phyloP scores from a whole-genome alignment of 1,140 invertebrate species.

The Drosophila elegans region DNA sequence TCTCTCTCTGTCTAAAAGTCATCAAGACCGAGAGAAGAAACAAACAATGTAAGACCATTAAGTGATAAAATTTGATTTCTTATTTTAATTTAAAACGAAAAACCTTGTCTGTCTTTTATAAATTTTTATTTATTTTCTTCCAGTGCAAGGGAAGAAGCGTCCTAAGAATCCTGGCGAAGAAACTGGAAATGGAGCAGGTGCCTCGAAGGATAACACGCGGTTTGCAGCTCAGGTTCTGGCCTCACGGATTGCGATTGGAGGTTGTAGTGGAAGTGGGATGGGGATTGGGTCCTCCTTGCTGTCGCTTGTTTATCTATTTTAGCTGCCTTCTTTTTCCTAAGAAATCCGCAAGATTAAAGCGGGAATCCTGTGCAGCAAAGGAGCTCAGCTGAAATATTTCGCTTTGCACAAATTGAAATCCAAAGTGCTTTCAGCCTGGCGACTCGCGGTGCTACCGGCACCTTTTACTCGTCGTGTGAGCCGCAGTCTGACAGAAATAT shows the following conservation, averaged over 20 bases:
- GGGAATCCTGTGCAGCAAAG: slow-evolving; percentile 40
- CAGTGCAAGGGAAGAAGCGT: slow-evolving; percentile 7
- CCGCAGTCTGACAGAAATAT: slow-evolving; percentile 76
- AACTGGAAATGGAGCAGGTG: slow-evolving; percentile 63
- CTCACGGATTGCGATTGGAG: slow-evolving; percentile 28
- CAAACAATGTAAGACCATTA: no score
- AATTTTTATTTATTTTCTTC: neutral
- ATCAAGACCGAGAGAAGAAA: no score
- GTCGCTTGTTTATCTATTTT: slow-evolving; percentile 80
- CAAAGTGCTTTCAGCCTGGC: slow-evolving; percentile 75
- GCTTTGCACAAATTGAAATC: slow-evolving; percentile 80
- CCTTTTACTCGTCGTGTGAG: slow-evolving; percentile 19
- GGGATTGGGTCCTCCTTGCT: slow-evolving; percentile 27
- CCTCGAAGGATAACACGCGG: slow-evolving; percentile 73
- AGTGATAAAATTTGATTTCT: no score
- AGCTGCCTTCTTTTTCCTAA: slow-evolving; percentile 55
- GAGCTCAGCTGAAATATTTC: slow-evolving; percentile 83
- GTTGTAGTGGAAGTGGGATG: slow-evolving; percentile 9
- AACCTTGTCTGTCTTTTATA: neutral
- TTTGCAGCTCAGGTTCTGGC: slow-evolving; percentile 48
- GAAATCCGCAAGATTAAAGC: slow-evolving; percentile 81
- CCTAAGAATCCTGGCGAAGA: slow-evolving; percentile 24
- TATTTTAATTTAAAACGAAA: neutral
- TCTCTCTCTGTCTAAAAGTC: no score
- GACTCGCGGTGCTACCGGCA: slow-evolving; percentile 41